These are phyloP conservation scores for Hirtodrosophila confusa DNA, from an alignment of 2,888 invertebrate genomes.

Conservation along the genomic window DNA sequence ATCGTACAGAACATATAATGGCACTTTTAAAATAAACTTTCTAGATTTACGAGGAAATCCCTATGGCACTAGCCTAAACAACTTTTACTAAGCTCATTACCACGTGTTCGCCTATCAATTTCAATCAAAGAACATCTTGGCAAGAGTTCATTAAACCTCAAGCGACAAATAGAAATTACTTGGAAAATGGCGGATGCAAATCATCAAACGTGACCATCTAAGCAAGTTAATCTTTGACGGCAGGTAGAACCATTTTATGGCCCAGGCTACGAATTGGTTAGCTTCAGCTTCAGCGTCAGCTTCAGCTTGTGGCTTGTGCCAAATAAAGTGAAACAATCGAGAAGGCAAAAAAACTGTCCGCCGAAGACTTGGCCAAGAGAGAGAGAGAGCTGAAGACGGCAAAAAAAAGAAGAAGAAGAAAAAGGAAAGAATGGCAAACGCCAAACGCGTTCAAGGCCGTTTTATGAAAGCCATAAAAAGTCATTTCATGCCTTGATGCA, in stretches of 20 bases:
- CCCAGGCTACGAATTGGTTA: slow-evolving; percentile 14
- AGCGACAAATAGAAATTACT: slow-evolving; percentile 5
- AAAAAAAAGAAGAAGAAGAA: slow-evolving; percentile 10
- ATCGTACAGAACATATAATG: too few relatives aligned
- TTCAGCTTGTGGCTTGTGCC: slow-evolving; percentile 27
- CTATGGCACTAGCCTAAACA: background rate
- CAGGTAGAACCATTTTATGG: slow-evolving; percentile 15
- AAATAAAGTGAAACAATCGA: slow-evolving; percentile 24
- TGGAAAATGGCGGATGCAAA: slow-evolving; percentile 20
- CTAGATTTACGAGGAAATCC: background rate
- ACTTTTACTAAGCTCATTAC: slow-evolving; percentile 17
- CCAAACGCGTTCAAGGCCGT: slow-evolving; percentile 75
- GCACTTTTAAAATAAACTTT: too few relatives aligned
- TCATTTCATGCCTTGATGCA: slow-evolving; percentile 80
- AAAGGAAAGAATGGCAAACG: slow-evolving; percentile 21
- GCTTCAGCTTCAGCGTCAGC: slow-evolving; percentile 1
- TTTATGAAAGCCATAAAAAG: slow-evolving; percentile 80
- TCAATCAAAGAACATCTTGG: slow-evolving; percentile 3
- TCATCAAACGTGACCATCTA: slow-evolving; percentile 27
- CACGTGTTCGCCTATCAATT: slow-evolving; percentile 18
- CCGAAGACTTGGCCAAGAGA: slow-evolving; percentile 10
- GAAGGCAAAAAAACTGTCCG: background rate
- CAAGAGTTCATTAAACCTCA: slow-evolving; percentile 34
- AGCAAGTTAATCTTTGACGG: slow-evolving; percentile 31
- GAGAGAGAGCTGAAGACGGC: background rate